These are phyloP conservation scores for Polylopha cassiicola DNA, from an alignment of 2,888 invertebrate species.

Conservation along the genomic window DNA sequence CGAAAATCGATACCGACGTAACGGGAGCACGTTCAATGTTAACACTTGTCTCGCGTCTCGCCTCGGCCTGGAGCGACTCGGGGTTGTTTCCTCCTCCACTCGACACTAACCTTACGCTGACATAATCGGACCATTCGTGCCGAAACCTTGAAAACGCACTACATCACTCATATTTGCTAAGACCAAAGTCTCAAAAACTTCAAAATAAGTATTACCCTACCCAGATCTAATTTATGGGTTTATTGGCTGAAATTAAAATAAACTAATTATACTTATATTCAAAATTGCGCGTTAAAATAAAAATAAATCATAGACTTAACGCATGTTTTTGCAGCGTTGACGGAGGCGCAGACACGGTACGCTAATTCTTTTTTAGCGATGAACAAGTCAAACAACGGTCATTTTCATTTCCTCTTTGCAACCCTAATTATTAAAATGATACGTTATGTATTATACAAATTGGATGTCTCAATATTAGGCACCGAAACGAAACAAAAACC, in stretches of 20 bases:
- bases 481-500: constrained; percentile 6
- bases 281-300: constrained; percentile 8
- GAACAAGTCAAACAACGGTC: too few relatives aligned
- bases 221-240: constrained; percentile 15
- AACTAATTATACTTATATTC: constrained; percentile 10
- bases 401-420: background rate
- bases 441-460: constrained; percentile 6
- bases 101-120: too few relatives aligned
- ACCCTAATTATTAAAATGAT: constrained; percentile 10
- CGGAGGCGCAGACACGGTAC: too few relatives aligned
- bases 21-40: constrained; percentile 45
- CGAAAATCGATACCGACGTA: constrained; percentile 59
- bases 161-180: constrained; percentile 1
- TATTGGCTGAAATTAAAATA: constrained; percentile 14
- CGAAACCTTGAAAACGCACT: too few relatives aligned
- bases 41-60: constrained; percentile 18
- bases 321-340: too few relatives aligned
- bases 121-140: too few relatives aligned
- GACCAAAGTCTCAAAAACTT: too few relatives aligned
- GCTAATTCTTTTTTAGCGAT: too few relatives aligned
- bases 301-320: constrained; percentile 11
- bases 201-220: too few relatives aligned
- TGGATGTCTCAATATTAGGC: constrained; percentile 5
- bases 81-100: too few relatives aligned
- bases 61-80: constrained; percentile 8